Base-by-base conservation (phyloP, 2,888 invertebrate genomes). In the Anaspis maculata region DNA sequence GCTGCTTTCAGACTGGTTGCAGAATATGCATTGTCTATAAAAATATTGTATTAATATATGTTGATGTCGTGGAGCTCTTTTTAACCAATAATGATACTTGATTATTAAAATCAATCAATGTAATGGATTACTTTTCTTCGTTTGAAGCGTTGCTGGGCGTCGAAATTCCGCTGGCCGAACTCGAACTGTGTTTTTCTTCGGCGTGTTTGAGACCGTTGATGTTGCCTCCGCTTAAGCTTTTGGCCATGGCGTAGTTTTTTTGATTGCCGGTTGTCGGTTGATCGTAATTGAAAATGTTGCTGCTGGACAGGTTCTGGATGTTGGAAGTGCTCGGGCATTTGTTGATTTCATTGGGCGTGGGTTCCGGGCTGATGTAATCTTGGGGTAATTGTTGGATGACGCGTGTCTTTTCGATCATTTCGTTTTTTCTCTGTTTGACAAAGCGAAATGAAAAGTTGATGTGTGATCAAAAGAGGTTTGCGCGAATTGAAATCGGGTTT, bases 11-110 rank as follows among this genome's bases (percentile, higher is more conserved):
- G 57, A 34, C 44, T 61, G 60, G 32, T 61, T 57, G 41, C 95
- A 95, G 73, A 95, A 95, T 34, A 90, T 84, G 62, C 95, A 95
- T 29, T 79, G 79, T 56, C 83, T 84, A 41, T 48, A 64, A 58
- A 39, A 15, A 27, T 30, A 23, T 24, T 10, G 4, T 5, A 19
- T 19, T 19, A 19, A 19, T 19, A n/a, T n/a, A n/a, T n/a, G n/a
- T n/a, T n/a, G n/a, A n/a, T n/a, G n/a, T n/a, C n/a, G n/a, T n/a
- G n/a, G n/a, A n/a, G n/a, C n/a, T 23, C 16, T 30, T 24, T 22
- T 23, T 25, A 19, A 28, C 3, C 13, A 5, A 16, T 10, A 15
- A n/a, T 25, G 10, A 10, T 25, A 13, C 13, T 29, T n/a, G n/a
- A n/a, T n/a, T n/a, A n/a, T n/a, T n/a, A n/a, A n/a, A n/a, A n/a